phyloP scores from a whole-genome alignment of 2,797 vertebrate species.

The Martes flavigula region DNA sequence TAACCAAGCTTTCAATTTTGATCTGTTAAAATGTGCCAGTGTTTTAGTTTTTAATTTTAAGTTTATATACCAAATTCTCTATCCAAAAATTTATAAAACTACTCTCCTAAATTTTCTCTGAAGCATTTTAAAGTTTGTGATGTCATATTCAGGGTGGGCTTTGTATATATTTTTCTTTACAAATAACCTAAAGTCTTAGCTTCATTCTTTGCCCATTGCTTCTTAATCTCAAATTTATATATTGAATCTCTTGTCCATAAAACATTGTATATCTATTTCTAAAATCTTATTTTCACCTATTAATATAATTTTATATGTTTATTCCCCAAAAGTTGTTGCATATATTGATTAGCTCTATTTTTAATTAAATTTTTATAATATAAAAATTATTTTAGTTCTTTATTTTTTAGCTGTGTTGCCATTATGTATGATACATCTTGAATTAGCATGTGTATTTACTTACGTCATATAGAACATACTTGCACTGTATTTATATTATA shows the following conservation, averaged over 20 bases:
- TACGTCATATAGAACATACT: not conserved
- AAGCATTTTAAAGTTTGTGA: not conserved
- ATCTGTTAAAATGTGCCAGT: not conserved
- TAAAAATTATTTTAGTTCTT: too few species aligned
- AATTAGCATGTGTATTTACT: not conserved
- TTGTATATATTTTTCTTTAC: not conserved
- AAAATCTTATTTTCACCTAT: not conserved
- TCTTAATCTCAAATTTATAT: not conserved
- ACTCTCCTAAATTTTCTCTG: not conserved
- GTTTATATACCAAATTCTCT: not conserved
- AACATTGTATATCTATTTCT: not conserved
- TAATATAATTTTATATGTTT: not conserved
- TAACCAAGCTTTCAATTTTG: not conserved
- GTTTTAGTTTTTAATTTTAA: not conserved
- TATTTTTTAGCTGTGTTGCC: not conserved
- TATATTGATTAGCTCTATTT: not conserved
- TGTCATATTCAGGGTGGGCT: not conserved
- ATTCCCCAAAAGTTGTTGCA: not conserved
- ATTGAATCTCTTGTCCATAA: not conserved
- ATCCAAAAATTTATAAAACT: not conserved
- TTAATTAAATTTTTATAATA: too few species aligned
- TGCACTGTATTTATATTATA: not conserved
- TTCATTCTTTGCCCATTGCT: not conserved
- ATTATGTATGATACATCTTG: not conserved
- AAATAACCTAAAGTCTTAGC: not conserved